These are phyloP conservation scores for Taenaris catops DNA, from an alignment of 2,888 invertebrate genomes.

Conservation along the genomic window DNA sequence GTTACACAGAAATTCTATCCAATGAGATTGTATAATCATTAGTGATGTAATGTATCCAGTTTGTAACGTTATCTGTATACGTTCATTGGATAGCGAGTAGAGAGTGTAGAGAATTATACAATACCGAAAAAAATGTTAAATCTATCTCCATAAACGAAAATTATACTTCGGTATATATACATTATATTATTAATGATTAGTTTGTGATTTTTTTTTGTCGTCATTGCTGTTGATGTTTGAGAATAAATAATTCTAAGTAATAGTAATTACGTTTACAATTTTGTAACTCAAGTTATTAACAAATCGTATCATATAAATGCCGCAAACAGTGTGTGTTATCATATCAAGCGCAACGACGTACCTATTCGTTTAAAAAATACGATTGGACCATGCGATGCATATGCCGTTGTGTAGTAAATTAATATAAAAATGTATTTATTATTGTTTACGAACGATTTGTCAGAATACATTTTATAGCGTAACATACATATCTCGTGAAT, in stretches of 20 bases:
- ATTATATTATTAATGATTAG: slow-evolving; percentile 4
- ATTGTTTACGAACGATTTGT: slow-evolving; percentile 15
- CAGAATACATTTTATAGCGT: slow-evolving; percentile 14
- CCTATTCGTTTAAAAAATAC: slow-evolving; percentile 16
- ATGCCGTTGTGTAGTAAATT: slow-evolving; percentile 16
- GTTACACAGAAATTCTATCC: slow-evolving; percentile 20
- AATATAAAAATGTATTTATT: slow-evolving; percentile 15
- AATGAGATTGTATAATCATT: slow-evolving; percentile 25
- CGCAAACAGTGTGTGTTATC: too few species aligned
- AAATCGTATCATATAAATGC: too few species aligned
- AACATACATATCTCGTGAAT: slow-evolving; percentile 14
- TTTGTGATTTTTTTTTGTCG: slow-evolving; percentile 7
- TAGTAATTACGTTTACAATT: slow-evolving; percentile 10
- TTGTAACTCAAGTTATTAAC: slow-evolving; percentile 12
- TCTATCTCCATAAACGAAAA: slow-evolving; percentile 14
- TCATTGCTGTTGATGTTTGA: slow-evolving; percentile 13
- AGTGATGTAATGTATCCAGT: slow-evolving; percentile 23
- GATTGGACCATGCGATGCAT: slow-evolving; percentile 22
- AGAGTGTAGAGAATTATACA: slow-evolving; percentile 23
- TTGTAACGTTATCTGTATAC: slow-evolving; percentile 25
- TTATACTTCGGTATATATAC: slow-evolving; percentile 4
- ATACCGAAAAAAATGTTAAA: slow-evolving; percentile 14
- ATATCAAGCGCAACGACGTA: slow-evolving; percentile 7
- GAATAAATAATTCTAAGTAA: slow-evolving; percentile 9
- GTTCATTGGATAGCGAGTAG: slow-evolving; percentile 26